phyloP scores from a whole-genome alignment of 2,113 vertebrate species.

The Corythaeola cristata region DNA sequence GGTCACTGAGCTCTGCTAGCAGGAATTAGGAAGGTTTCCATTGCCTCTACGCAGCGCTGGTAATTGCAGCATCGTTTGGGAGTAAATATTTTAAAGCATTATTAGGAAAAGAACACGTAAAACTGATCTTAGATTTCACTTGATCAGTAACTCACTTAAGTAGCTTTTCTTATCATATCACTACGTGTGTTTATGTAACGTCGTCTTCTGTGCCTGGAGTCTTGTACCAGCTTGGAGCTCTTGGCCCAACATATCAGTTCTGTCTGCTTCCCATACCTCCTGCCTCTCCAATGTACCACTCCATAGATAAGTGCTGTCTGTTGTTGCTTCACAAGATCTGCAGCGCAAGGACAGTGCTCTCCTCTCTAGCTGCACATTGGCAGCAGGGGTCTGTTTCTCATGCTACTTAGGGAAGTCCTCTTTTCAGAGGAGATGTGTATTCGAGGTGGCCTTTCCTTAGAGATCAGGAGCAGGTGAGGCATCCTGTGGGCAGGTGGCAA shows the following conservation, averaged over 20 bases:
- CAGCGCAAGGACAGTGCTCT: not conserved
- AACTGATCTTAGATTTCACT: not conserved
- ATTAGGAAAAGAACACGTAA: not conserved
- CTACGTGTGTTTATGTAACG: not conserved
- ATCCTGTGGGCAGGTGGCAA: not conserved
- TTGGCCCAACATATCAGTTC: not conserved
- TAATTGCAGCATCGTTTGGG: not conserved
- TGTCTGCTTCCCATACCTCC: not conserved
- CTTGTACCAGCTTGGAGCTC: not conserved
- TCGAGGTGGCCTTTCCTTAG: not conserved
- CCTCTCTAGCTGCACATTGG: not conserved
- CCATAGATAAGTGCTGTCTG: not conserved
- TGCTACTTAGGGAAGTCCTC: rapidly evolving
- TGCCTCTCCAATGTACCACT: not conserved
- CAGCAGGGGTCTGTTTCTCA: not conserved
- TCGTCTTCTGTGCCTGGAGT: not conserved
- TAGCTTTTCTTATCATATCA: not conserved
- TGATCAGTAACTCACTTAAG: not conserved
- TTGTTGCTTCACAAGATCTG: not conserved
- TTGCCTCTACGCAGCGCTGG: not conserved
- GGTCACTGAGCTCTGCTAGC: not conserved
- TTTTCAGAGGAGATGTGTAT: not conserved
- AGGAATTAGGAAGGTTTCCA: not conserved
- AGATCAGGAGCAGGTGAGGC: not conserved
- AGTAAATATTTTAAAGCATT: not conserved